Percentiles rank a stretch among this genome's conserved stretches.
Conservation (phyloP, 2,888 invertebrate genomes). For the Eupeodes luniger region DNA sequence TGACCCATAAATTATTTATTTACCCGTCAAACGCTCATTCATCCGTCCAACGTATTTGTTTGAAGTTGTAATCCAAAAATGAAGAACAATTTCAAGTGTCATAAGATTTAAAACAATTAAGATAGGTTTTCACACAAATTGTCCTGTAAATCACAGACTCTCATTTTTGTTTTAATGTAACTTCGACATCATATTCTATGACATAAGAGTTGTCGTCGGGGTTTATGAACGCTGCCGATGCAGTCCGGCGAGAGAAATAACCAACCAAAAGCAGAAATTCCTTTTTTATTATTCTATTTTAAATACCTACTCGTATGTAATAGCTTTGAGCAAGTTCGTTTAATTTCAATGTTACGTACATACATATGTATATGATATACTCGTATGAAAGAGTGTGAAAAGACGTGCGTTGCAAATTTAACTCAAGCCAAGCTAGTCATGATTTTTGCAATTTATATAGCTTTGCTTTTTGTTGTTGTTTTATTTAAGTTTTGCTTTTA, state of each 20-base stretch:
- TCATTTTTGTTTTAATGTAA: neutral
- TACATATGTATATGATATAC: too few species aligned
- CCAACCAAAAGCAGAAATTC: neutral
- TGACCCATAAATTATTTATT: too few species aligned
- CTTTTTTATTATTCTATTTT: neutral
- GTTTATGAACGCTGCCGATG: conserved; percentile 16
- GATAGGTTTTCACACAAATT: conserved; percentile 3
- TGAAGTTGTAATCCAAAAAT: too few species aligned
- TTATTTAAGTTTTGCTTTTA: neutral
- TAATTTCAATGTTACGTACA: conserved; percentile 56
- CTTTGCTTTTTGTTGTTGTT: conserved; percentile 16
- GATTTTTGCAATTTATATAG: conserved; percentile 16
- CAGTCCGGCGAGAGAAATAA: neutral
- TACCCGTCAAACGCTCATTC: too few species aligned
- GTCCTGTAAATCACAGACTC: neutral
- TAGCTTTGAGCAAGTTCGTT: conserved; percentile 44
- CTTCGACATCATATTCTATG: neutral
- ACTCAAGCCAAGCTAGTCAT: conserved; percentile 32
- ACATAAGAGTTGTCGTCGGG: neutral
- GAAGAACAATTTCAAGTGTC: too few species aligned
- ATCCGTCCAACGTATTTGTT: too few species aligned
- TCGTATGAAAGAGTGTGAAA: conserved; percentile 17
- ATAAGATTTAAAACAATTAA: neutral
- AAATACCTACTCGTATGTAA: neutral
- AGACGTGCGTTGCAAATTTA: conserved; percentile 62